Conservation (phyloP, 2,888 invertebrate genomes). For the Gerris lacustris region DNA sequence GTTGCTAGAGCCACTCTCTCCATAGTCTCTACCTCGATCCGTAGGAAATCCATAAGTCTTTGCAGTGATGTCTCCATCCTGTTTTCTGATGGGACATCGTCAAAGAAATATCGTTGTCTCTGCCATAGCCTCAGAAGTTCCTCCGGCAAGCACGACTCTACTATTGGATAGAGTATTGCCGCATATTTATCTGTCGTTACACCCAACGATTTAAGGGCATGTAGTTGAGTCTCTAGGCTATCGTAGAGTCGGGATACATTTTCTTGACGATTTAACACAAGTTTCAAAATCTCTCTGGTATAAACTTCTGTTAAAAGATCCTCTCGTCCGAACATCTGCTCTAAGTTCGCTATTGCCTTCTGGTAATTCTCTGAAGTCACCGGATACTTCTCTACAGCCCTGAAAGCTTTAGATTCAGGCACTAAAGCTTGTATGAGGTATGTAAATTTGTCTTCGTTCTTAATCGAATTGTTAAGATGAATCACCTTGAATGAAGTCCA, state of each 20-base stretch:
- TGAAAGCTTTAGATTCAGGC: conserved; percentile 26
- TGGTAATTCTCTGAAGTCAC: conserved; percentile 29
- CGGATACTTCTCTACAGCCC: conserved; percentile 29
- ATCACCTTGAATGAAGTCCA: conserved; percentile 30
- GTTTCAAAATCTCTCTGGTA: no score
- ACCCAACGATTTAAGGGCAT: conserved; percentile 30
- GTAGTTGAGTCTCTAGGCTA: conserved; percentile 30
- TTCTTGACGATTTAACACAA: conserved; percentile 27
- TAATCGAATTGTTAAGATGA: conserved; percentile 25
- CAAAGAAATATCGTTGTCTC: no score
- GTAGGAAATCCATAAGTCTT: conserved; percentile 24
- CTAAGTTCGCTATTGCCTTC: conserved; percentile 26
- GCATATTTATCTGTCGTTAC: conserved; percentile 30
- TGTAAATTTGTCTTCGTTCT: conserved; percentile 28
- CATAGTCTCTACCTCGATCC: conserved; percentile 28
- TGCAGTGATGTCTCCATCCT: neutral
- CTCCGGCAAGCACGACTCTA: no score
- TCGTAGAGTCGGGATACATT: conserved; percentile 26
- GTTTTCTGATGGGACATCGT: no score
- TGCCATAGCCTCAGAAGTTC: no score
- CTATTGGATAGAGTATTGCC: no score
- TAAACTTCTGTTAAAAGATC: conserved; percentile 25
- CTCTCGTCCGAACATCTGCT: conserved; percentile 25
- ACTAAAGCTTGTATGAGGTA: conserved; percentile 24
- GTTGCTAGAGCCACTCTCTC: conserved; percentile 26